These are phyloP conservation scores for Pygoscelis antarcticus DNA, from an alignment of 2,113 vertebrate genomes.

Conservation along the genomic window DNA sequence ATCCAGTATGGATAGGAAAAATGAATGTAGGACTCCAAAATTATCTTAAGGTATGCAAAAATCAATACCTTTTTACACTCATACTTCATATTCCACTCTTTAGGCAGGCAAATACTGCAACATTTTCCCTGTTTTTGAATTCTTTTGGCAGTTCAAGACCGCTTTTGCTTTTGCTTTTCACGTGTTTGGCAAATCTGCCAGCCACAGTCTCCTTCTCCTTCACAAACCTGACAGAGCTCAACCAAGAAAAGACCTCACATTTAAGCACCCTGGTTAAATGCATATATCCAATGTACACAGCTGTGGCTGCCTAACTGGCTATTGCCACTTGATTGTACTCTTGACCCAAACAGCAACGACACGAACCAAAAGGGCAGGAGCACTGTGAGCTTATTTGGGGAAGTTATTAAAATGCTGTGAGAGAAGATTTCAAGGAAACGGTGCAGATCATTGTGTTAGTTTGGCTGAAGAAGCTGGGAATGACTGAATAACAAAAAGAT, in stretches of 20 bases:
- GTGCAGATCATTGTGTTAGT: background rate
- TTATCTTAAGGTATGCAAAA: background rate
- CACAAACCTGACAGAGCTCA: background rate
- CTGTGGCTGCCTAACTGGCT: background rate
- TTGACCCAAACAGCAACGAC: background rate
- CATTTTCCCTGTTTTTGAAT: background rate
- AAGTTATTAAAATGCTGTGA: background rate
- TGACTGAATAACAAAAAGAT: background rate
- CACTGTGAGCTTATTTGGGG: background rate
- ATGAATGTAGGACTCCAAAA: background rate
- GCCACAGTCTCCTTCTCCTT: background rate
- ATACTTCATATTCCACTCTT: background rate
- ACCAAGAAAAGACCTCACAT: background rate
- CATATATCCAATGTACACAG: background rate
- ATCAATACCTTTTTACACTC: background rate
- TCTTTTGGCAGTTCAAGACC: background rate
- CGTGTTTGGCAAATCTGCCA: background rate
- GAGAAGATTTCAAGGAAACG: background rate
- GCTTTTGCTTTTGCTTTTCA: background rate
- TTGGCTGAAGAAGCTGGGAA: background rate
- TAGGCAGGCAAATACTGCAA: background rate
- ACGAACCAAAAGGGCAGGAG: background rate
- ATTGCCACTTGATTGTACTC: background rate
- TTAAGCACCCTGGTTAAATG: background rate
- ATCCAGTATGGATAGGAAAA: background rate